Conservation (phyloP, 2,888 invertebrate species). For the Cantharis lateralis region DNA sequence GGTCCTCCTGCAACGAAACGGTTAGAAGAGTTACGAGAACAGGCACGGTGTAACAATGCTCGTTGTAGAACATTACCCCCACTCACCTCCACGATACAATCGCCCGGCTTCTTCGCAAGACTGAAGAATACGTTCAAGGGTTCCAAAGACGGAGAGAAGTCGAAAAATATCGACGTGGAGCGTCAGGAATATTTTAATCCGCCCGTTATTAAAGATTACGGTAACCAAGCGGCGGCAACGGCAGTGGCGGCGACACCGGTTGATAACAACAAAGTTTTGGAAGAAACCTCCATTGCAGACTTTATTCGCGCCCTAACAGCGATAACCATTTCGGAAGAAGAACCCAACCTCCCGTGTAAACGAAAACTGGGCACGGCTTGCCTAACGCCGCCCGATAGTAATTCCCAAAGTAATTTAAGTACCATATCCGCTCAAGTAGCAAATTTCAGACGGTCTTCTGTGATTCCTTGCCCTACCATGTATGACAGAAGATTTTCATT, state of each 20-base stretch:
- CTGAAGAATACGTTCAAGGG: slow-evolving; percentile 39
- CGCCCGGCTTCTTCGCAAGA: slow-evolving; percentile 37
- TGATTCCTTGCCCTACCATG: neutral
- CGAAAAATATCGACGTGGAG: slow-evolving; percentile 24
- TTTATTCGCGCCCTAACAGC: slow-evolving; percentile 76
- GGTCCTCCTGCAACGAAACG: slow-evolving; percentile 67
- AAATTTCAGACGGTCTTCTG: neutral
- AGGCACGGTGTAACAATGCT: slow-evolving; percentile 36
- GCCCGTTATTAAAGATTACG: slow-evolving; percentile 39
- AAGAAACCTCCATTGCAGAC: slow-evolving; percentile 83
- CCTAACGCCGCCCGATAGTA: slow-evolving; percentile 58
- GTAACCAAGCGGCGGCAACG: slow-evolving; percentile 26
- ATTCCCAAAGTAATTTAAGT: neutral
- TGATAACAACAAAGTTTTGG: slow-evolving; percentile 66
- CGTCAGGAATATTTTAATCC: slow-evolving; percentile 22
- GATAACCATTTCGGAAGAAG: slow-evolving; percentile 54
- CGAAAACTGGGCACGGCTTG: slow-evolving; percentile 62
- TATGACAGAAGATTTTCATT: slow-evolving; percentile 32
- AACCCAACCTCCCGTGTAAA: slow-evolving; percentile 42
- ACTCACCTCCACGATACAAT: slow-evolving; percentile 23
- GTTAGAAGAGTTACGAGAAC: slow-evolving; percentile 57
- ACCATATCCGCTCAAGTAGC: neutral
- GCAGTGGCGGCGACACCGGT: slow-evolving; percentile 24
- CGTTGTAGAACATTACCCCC: slow-evolving; percentile 34
- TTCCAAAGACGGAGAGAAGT: slow-evolving; percentile 28